Evolutionary conservation across 23 tunicate species (phyloP).

Genomic region (Halocynthia aurantium): DNA sequence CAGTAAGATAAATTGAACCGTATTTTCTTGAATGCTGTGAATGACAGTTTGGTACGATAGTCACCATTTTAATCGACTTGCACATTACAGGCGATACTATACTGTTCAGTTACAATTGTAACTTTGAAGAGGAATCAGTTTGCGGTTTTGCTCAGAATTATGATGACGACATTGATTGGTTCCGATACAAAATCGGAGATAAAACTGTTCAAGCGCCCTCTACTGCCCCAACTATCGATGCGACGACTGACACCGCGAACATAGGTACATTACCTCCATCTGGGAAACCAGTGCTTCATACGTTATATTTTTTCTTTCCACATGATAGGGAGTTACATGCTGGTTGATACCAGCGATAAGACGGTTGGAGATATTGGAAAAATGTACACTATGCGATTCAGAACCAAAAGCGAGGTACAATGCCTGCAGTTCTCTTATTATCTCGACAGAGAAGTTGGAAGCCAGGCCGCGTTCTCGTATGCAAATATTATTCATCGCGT

Average conservation of each 20-base stretch:
- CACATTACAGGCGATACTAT: slow-evolving; percentile 61
- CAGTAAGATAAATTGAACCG: slow-evolving; percentile 30
- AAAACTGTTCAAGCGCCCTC: slow-evolving; percentile 12
- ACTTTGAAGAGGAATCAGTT: slow-evolving; percentile 55
- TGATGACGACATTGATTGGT: slow-evolving; percentile 52
- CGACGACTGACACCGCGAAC: slow-evolving; percentile 34
- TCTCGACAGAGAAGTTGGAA: slow-evolving; percentile 43
- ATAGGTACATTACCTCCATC: slow-evolving; percentile 10
- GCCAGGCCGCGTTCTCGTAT: slow-evolving; percentile 32
- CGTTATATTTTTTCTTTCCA: neutral
- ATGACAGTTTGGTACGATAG: neutral
- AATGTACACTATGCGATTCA: slow-evolving; percentile 57
- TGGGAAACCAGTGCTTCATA: neutral
- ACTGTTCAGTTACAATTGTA: slow-evolving; percentile 55
- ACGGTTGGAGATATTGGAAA: slow-evolving; percentile 19
- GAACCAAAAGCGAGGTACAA: slow-evolving; percentile 34
- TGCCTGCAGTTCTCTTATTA: slow-evolving; percentile 76
- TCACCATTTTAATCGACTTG: neutral
- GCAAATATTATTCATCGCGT: neutral
- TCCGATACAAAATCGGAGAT: slow-evolving; percentile 35
- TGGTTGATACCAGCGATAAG: slow-evolving; percentile 33
- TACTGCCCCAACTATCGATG: slow-evolving; percentile 46
- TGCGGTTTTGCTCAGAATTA: slow-evolving; percentile 86
- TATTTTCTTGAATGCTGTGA: neutral
- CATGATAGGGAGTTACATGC: slow-evolving; percentile 68